Evolutionary conservation across 2,113 vertebrate species (phyloP).

Genomic region (Mormyrus iriodes): DNA sequence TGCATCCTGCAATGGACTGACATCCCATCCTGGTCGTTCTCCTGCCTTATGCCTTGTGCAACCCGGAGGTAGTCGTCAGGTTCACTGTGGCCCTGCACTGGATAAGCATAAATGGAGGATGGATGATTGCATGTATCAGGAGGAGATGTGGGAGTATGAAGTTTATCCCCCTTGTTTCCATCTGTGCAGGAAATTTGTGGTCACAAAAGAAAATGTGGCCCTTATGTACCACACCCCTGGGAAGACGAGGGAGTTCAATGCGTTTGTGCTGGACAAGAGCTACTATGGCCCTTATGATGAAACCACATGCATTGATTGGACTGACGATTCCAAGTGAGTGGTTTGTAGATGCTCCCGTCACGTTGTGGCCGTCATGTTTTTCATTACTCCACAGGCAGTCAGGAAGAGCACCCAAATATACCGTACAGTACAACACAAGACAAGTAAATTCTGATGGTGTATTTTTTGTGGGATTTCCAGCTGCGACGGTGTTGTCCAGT

Average conservation of each 20-base stretch:
- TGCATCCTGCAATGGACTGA: neutral
- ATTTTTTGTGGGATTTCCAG: too few relatives aligned
- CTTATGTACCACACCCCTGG: conserved; percentile 91
- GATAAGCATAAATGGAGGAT: neutral
- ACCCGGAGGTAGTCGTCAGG: neutral
- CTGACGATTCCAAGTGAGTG: conserved; percentile 84
- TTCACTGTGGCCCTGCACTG: neutral
- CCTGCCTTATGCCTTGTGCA: too few relatives aligned
- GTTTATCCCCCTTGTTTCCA: neutral
- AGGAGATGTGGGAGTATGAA: neutral
- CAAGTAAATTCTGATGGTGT: neutral
- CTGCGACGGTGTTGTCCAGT: too few relatives aligned
- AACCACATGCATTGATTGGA: conserved; percentile 96
- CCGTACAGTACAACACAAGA: neutral
- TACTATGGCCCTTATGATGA: conserved; percentile 92
- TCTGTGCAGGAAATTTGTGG: conserved; percentile 75
- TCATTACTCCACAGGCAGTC: neutral
- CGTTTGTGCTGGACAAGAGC: conserved; percentile 88
- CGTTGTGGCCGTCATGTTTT: neutral
- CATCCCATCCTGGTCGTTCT: neutral
- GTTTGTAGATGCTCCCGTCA: neutral
- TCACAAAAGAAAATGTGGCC: conserved; percentile 84
- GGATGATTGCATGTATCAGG: neutral
- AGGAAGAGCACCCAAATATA: neutral
- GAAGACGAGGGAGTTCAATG: conserved; percentile 82